A percentile compares a stretch with the other conserved stretches of the same genome.
These are phyloP conservation scores for Loripinus fragilis DNA, from an alignment of 2,888 invertebrate genomes.

Conservation along the genomic window DNA sequence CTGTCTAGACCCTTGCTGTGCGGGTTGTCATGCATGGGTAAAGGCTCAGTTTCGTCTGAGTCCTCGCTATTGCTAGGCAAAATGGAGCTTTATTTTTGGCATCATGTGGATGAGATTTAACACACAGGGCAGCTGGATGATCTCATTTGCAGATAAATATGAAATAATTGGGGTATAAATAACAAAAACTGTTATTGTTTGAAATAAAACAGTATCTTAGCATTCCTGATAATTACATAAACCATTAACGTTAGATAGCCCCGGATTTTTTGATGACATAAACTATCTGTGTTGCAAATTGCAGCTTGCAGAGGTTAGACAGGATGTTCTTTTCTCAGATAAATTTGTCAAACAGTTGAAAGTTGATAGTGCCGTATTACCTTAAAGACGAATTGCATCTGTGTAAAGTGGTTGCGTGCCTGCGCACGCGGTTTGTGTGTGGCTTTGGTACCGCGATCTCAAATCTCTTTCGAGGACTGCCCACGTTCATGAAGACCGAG, in stretches of 20 bases:
- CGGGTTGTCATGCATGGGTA: no score
- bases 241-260: background rate
- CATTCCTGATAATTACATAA: conserved; percentile 21
- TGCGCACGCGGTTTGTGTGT: no score
- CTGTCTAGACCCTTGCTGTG: no score
- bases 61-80: no score
- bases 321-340: background rate
- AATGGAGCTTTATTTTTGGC: no score
- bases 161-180: conserved; percentile 15
- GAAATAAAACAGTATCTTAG: conserved; percentile 19
- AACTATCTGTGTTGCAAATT: background rate
- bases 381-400: no score
- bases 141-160: conserved; percentile 5
- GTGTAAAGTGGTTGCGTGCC: no score
- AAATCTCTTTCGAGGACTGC: no score
- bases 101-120: background rate
- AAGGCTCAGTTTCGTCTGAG: no score
- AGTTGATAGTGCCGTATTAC: no score
- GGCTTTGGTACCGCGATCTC: no score
- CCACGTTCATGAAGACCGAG: no score
- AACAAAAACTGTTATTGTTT: conserved; percentile 5
- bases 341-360: background rate
- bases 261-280: background rate
- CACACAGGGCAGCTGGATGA: conserved; percentile 1
- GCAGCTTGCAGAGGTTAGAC: background rate